Evolutionary conservation across 2,888 invertebrate genomes (phyloP), one percentile per base, ranked within the genome.

Genomic region (Melieria picta): DNA sequence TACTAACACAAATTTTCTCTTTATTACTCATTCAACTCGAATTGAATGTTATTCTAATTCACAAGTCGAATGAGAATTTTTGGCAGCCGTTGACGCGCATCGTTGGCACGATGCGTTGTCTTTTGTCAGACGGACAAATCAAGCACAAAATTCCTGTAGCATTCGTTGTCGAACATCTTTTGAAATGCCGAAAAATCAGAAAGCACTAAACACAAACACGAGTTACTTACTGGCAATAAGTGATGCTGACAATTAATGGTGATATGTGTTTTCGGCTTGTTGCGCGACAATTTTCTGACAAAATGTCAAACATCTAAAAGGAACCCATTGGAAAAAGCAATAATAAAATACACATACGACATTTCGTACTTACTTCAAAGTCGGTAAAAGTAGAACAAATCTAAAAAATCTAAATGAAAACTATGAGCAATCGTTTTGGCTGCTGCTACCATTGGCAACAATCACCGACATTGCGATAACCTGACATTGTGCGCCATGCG

Each of bases 171-270:
- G 43, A 16, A 60, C 68, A 68, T 16, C 43, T 68, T 61, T 68
- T 11, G 6, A 68, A 42, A 61, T 9, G 45, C 47, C 7, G 43
- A 61, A 60, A 30, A 46, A 16, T 9, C 30, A 46, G 30, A 48
- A 48, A 42, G 6, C 4, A 13, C 5, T 10, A 68, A 42, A 60
- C 42, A 42, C 30, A 5, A 42, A 43, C 48, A 43, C n/a, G 13
- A 30, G 13, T 58, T 58, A 5, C 10, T 11, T 13, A 7, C 5
- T 16, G 45, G 45, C 55, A 62, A 58, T 56, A 62, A 63, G 63
- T 63, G 47, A 2, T 69, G 69, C 62, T 55, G 56, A 64, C 63
- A 70, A 70, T 70, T 70, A 57, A 57, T 65, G 45, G 16, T 60
- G 52, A 65, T 46, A 65, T 64, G 52, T 65, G 52, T 70, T 70